Evolutionary conservation across 2,888 invertebrate species (phyloP).

Genomic region (Platynereis dumerilii): DNA sequence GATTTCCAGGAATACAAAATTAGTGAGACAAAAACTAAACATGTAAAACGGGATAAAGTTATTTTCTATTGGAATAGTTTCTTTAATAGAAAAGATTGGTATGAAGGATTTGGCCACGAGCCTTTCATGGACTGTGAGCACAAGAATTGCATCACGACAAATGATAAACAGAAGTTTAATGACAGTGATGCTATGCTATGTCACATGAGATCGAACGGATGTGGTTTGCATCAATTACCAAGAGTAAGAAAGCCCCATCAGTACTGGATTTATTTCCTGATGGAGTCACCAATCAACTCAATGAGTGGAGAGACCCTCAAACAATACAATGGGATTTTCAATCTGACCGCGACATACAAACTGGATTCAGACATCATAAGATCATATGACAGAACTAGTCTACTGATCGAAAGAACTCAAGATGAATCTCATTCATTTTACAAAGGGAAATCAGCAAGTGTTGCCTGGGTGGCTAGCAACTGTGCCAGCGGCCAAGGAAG

Average conservation of each 20-base stretch:
- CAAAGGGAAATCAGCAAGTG: background rate
- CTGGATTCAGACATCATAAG: background rate
- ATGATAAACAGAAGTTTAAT: background rate
- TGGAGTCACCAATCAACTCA: background rate
- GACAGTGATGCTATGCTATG: background rate
- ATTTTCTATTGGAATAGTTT: too few relatives aligned
- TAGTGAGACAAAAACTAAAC: too few relatives aligned
- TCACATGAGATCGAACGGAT: background rate
- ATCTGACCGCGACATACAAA: background rate
- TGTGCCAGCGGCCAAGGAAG: background rate
- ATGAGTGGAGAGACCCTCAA: background rate
- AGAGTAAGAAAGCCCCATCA: background rate
- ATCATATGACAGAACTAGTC: background rate
- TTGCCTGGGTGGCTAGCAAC: slow-evolving; percentile 11
- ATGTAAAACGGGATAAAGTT: too few relatives aligned
- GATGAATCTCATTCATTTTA: too few relatives aligned
- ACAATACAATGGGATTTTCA: background rate
- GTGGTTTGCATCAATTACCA: background rate
- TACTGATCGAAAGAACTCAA: background rate
- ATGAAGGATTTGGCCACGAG: background rate
- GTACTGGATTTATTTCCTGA: background rate
- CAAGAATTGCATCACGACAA: background rate
- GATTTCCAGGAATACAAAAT: too few relatives aligned
- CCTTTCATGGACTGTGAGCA: background rate
- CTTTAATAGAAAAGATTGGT: background rate